Percentiles rank a stretch among this genome's conserved stretches.
Conservation (phyloP, 2,888 invertebrate species). For the Lasioglossum marginatum region DNA sequence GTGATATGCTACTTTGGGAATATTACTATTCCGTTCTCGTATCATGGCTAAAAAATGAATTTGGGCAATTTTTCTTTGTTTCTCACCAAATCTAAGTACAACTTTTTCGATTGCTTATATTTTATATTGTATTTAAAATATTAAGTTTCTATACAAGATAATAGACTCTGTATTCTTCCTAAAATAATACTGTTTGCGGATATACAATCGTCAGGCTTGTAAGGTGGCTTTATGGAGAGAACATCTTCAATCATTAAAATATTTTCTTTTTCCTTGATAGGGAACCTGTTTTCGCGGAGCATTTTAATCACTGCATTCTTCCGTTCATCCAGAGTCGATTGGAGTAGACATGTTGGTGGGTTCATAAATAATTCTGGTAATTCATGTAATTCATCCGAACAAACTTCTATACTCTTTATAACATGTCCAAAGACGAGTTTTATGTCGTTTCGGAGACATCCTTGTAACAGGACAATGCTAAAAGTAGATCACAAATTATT, state of each 20-base stretch:
- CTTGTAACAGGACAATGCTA: conserved; percentile 78
- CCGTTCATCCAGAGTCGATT: conserved; percentile 59
- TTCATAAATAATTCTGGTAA: conserved; percentile 77
- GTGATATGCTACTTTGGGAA: too few relatives aligned
- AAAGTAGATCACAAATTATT: conserved; percentile 44
- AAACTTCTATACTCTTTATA: conserved; percentile 75
- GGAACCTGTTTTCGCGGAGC: conserved; percentile 78
- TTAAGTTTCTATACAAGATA: conserved; percentile 32
- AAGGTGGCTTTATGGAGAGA: conserved; percentile 80
- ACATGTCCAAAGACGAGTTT: conserved; percentile 79
- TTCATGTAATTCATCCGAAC: conserved; percentile 53
- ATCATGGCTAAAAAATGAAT: background rate
- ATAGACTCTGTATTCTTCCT: conserved; percentile 75
- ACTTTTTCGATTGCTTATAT: background rate
- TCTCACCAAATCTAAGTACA: background rate
- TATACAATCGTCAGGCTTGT: conserved; percentile 76
- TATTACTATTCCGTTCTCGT: background rate
- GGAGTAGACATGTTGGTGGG: conserved; percentile 51
- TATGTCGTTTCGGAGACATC: conserved; percentile 66
- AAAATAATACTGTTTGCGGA: conserved; percentile 80
- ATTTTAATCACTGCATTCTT: conserved; percentile 74
- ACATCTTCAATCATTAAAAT: conserved; percentile 76
- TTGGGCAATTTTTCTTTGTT: background rate
- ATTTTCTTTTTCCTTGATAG: conserved; percentile 76
- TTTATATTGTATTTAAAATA: background rate